A percentile compares a stretch with the other conserved stretches of the same genome.
Evolutionary conservation across 2,797 vertebrate genomes (phyloP).

Genomic region (Pangasius macronema): DNA sequence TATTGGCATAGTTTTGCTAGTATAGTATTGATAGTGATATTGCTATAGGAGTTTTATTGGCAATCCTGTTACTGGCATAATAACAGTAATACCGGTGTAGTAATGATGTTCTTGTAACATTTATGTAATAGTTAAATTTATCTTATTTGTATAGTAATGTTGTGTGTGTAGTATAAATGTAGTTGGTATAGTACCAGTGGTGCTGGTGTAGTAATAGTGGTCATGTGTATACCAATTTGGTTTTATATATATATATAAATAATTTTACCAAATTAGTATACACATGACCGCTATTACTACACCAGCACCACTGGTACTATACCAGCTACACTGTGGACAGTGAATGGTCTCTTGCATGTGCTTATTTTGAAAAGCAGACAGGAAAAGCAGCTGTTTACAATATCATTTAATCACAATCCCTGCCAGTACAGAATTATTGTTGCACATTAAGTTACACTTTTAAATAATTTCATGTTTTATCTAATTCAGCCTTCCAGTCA

Average conservation of each 20-base stretch:
- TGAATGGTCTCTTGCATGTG: background rate
- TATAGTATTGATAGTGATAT: too few relatives aligned
- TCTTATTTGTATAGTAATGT: background rate
- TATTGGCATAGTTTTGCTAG: too few relatives aligned
- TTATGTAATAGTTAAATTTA: background rate
- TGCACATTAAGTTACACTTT: conserved; percentile 64
- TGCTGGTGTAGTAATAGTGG: background rate
- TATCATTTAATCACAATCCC: conserved; percentile 66
- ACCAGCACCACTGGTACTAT: too few relatives aligned
- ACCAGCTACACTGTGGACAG: too few relatives aligned
- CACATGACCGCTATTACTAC: too few relatives aligned
- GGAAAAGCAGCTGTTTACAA: conserved; percentile 50
- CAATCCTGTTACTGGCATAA: too few relatives aligned
- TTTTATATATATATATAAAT: too few relatives aligned
- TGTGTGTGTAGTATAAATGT: background rate
- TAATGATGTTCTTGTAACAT: too few relatives aligned
- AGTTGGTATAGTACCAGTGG: background rate
- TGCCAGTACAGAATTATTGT: conserved; percentile 64
- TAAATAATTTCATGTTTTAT: conserved; percentile 58
- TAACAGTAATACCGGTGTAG: background rate
- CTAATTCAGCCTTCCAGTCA: conserved; percentile 61
- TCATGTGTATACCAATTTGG: background rate
- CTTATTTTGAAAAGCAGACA: background rate
- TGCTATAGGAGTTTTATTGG: too few relatives aligned
- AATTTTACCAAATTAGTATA: too few relatives aligned